Base-by-base conservation (phyloP, 2,113 vertebrate species). In the Triplophysa rosa region DNA sequence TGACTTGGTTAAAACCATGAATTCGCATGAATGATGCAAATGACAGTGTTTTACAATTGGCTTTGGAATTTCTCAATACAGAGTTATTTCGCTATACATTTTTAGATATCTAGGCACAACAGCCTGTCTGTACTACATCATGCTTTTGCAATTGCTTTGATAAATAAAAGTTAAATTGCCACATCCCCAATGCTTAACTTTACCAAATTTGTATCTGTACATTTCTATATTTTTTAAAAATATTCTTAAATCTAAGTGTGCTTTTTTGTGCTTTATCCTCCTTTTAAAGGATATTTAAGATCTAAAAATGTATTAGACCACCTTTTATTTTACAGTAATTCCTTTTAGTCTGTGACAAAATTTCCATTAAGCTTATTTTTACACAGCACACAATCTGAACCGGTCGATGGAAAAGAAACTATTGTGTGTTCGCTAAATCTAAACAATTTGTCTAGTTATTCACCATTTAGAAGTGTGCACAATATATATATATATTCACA, bases 1-100 rank as follows among this genome's bases (percentile, higher is more conserved):
- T 42, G 54, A 73, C 54, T 73, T 21, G 8, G 54, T 58, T 73
- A 40, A 61, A 59, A 61, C 21, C 54, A 42, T 13, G 33, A 73
- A 40, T 42, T n/a, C 4, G 54, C 29, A 70, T 13, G 29, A 40
- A 19, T 14, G 37, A 6, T 42, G 33, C 33, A 59, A 21, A 59
- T 42, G 24, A n/a, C 9, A 0, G 70, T 61, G 58, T 59, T 72
- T 61, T 24, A 13, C 67, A 58, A 58, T 58, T 56, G 52, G 21
- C 56, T 58, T 56, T 56, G 26, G 52, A 52, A 23, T 54, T 54
- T 17, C 23, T 47, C 67, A 17, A 26, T 69, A 17, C 24, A 0
- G 47, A 69, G 17, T n/a, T n/a, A n/a, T n/a, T n/a, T n/a, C n/a
- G n/a, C n/a, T n/a, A n/a, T 8, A 54, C 17, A 54, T 4, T 29